These are phyloP conservation scores for Rhinophrynus dorsalis DNA, from an alignment of 2,797 vertebrate species.

Conservation along the genomic window DNA sequence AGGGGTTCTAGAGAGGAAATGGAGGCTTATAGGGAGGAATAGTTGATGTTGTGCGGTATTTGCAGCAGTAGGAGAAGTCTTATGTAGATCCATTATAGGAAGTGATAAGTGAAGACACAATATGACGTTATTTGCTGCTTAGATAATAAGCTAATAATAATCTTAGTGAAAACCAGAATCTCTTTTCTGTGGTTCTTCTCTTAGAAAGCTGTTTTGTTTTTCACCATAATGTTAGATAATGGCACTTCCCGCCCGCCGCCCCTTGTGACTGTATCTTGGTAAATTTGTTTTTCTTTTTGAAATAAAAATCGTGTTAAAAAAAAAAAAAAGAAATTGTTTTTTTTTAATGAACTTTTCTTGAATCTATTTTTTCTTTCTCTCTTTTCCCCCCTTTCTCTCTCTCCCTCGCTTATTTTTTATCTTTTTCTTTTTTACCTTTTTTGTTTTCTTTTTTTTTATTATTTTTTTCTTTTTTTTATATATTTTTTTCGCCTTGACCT, in stretches of 20 bases:
- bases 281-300: slow-evolving; percentile 34
- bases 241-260: background rate
- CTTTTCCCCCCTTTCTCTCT: slow-evolving; percentile 43
- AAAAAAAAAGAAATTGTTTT: background rate
- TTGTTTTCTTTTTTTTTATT: slow-evolving; percentile 62
- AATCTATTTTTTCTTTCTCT: slow-evolving; percentile 47
- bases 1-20: too few relatives aligned
- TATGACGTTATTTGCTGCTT: slow-evolving; percentile 1
- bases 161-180: background rate
- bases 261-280: slow-evolving; percentile 21
- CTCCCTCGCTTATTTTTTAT: slow-evolving; percentile 40
- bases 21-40: too few relatives aligned
- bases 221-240: background rate
- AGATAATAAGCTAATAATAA: background rate
- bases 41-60: too few relatives aligned
- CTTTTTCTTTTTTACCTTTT: slow-evolving; percentile 13
- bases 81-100: too few relatives aligned
- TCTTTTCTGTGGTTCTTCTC: background rate
- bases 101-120: too few relatives aligned
- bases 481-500: slow-evolving; percentile 91
- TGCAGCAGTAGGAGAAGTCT: too few relatives aligned
- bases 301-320: slow-evolving; percentile 12
- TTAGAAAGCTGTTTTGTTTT: background rate
- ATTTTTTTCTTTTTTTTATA: slow-evolving; percentile 90
- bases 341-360: slow-evolving; percentile 39